Evolutionary conservation across 23 tunicate species (phyloP).

Genomic region (Corella eumyota): DNA sequence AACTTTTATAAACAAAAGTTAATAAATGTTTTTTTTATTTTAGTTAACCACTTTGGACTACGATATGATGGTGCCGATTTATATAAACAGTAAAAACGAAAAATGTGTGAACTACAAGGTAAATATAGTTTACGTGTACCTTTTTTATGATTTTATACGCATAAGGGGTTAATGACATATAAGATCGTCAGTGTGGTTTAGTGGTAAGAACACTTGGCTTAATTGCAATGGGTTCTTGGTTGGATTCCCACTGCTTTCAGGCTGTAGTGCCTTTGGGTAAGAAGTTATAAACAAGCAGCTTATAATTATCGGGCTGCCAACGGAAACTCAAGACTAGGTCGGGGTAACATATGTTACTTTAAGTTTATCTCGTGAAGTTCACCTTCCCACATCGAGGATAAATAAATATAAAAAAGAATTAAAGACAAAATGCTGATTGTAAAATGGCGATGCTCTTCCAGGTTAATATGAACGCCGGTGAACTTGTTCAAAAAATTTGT

Average conservation of each 20-base stretch:
- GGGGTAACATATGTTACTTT: too few relatives aligned
- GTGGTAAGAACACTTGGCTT: too few relatives aligned
- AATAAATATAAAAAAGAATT: neutral
- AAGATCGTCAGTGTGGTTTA: too few relatives aligned
- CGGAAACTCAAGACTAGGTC: too few relatives aligned
- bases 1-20: neutral
- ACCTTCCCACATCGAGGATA: too few relatives aligned
- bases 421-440: neutral
- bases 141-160: neutral
- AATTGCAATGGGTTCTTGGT: too few relatives aligned
- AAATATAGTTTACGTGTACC: neutral
- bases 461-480: conserved; percentile 80
- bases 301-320: too few relatives aligned
- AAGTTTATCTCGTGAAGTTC: too few relatives aligned
- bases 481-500: conserved; percentile 38
- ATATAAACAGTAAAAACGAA: conserved; percentile 47
- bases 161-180: neutral
- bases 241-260: too few relatives aligned
- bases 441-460: conserved; percentile 1
- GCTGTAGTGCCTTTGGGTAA: too few relatives aligned
- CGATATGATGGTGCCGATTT: conserved; percentile 90
- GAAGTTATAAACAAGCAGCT: too few relatives aligned
- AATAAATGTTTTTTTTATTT: neutral
- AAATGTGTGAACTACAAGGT: conserved; percentile 85
- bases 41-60: conserved; percentile 76